Evolutionary conservation across 37 sponge, comb jelly and placozoan species (phyloP).

Genomic region (Chondrosia reniformis): DNA sequence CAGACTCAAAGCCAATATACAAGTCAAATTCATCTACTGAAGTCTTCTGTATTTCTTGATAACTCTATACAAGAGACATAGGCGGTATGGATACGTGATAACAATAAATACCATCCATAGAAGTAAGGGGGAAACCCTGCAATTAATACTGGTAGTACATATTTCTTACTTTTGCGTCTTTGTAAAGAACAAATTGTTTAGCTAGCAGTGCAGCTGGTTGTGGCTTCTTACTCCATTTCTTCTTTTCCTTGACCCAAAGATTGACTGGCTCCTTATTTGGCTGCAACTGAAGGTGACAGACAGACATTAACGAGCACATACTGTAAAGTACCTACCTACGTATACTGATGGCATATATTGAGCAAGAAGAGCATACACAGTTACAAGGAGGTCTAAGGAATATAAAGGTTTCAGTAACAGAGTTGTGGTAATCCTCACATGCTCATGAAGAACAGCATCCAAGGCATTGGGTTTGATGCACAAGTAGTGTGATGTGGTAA

Average conservation of each 20-base stretch:
- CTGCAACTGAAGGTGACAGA: conserved; percentile 1
- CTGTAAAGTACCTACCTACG: neutral
- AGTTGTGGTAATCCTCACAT: too few relatives aligned
- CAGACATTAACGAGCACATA: neutral
- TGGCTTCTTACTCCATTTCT: conserved; percentile 62
- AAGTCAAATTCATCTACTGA: conserved; percentile 52
- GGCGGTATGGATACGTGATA: neutral
- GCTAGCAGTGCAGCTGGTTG: conserved; percentile 48
- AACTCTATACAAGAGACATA: conserved; percentile 5
- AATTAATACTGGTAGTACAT: too few relatives aligned
- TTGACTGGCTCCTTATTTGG: conserved; percentile 27
- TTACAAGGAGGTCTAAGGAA: too few relatives aligned
- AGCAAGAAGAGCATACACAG: too few relatives aligned
- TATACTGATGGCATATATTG: too few relatives aligned
- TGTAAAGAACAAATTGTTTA: conserved; percentile 51
- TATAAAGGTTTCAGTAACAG: too few relatives aligned
- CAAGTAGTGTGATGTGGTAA: conserved; percentile 45
- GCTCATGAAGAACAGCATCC: conserved; percentile 29
- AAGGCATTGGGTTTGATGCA: conserved; percentile 66
- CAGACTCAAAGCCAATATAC: conserved; percentile 68
- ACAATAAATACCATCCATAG: neutral
- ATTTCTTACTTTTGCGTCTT: conserved; percentile 66
- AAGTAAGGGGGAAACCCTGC: too few relatives aligned
- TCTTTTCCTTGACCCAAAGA: conserved; percentile 66
- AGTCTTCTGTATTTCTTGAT: conserved; percentile 32